Base-by-base conservation (phyloP, 2,113 vertebrate species). In the Brachyhypopomus occidentalis region DNA sequence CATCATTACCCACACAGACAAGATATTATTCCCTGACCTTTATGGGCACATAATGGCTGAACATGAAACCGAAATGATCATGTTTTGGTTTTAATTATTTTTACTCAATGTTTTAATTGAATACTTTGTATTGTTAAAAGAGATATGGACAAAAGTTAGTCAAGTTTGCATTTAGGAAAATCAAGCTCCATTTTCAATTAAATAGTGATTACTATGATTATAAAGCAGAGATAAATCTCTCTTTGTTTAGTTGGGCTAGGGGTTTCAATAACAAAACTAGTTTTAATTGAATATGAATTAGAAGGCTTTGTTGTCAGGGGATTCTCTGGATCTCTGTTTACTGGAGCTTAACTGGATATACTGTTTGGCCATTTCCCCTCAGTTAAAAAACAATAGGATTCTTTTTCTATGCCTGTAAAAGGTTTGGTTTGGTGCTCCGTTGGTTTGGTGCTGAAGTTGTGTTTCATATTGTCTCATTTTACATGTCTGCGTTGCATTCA, bases 1-100 rank as follows among this genome's bases (percentile, higher is more conserved):
- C 11, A 52, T 64, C 62, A 79, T 84, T 82, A 84, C 77, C 80
- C 82, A 80, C 19, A 55, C 63, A 70, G 59, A 72, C 60, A 62
- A 76, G 79, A 76, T 34, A 75, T 75, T 75, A 79, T 82, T 84
- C 82, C 56, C 78, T 80, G 75, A 73, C 75, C 78, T 70, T 22
- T 78, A 48, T 52, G 60, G 34, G 73, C 73, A 48, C 30, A 34
- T 70, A 62, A 82, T 52, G 78, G 84, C 77, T 63, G 73, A 79
- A 77, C 52, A 71, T 72, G 48, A 81, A 62, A 81, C 76, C 59
- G 4, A 67, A 77, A 70, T 77, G 27, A 80, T 59, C 60, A 77
- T 81, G 82, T 86, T 41, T 71, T 72, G 60, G 27, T 78, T 80
- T 72, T 59, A 52, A 75, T 72, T 45, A 70, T 77, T 81, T 79